A percentile compares a stretch with the other conserved stretches of the same genome.
phyloP scores from a whole-genome alignment of 2,888 invertebrate genomes.

The Andrena chrysosceles region DNA sequence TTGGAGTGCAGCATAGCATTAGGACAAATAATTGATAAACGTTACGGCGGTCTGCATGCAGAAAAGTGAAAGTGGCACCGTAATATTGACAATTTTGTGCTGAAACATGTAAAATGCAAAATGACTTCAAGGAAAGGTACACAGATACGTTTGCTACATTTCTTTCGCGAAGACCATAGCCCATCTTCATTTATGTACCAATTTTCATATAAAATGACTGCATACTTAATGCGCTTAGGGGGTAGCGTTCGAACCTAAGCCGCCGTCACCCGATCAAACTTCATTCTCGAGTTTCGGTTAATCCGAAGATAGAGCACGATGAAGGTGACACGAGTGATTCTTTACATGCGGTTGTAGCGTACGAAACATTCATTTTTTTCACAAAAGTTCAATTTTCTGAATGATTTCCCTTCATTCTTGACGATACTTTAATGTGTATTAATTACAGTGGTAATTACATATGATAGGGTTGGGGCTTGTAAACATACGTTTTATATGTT shows the following conservation, averaged over 20 bases:
- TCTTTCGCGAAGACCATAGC: not conserved
- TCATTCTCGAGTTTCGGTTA: not conserved
- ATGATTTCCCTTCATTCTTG: no score
- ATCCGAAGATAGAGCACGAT: not conserved
- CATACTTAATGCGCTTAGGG: not conserved
- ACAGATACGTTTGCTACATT: not conserved
- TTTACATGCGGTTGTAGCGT: not conserved
- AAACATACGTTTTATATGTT: not conserved
- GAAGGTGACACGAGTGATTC: not conserved
- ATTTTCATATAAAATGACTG: not conserved
- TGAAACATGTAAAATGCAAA: not conserved
- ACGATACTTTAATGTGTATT: no score
- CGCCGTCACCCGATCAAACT: not conserved
- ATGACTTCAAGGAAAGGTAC: not conserved
- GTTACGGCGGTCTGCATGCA: not conserved
- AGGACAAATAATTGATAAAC: not conserved
- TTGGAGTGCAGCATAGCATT: not conserved
- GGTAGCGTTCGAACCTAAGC: not conserved
- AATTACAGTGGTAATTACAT: no score
- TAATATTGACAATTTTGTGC: not conserved
- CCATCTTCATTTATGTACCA: not conserved
- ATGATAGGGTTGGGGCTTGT: no score
- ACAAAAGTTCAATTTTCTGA: no score
- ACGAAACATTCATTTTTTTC: not conserved
- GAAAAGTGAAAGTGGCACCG: not conserved